A percentile compares a stretch with the other conserved stretches of the same genome.
Conservation (phyloP, 2,113 vertebrate species). For the Malurus alboscapulatus region DNA sequence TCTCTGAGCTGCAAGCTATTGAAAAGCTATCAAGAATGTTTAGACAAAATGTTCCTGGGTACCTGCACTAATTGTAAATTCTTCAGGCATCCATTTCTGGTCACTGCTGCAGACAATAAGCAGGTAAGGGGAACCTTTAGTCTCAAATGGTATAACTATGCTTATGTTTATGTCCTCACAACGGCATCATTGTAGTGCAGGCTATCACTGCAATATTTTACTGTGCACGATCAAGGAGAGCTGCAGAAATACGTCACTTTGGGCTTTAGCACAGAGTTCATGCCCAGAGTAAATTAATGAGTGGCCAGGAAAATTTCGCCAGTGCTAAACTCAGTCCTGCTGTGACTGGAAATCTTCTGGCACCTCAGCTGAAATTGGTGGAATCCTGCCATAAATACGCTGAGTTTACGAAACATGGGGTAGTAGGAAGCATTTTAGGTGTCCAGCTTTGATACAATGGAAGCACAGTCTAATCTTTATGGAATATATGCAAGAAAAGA, state of each 20-base stretch:
- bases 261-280: background rate
- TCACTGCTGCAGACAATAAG: background rate
- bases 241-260: background rate
- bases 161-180: background rate
- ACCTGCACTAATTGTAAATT: background rate
- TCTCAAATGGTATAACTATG: background rate
- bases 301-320: background rate
- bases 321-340: constrained; percentile 7
- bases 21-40: background rate
- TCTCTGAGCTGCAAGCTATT: background rate
- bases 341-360: background rate
- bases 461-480: background rate
- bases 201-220: background rate
- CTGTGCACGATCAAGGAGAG: background rate
- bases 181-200: background rate
- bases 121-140: background rate
- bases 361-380: background rate
- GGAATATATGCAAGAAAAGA: background rate
- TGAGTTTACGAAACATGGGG: background rate
- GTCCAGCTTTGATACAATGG: background rate
- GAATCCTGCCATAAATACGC: background rate
- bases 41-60: accelerated
- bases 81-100: background rate
- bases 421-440: background rate
- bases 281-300: background rate